Conservation (phyloP, 2,797 vertebrate species). For the Luscinia megarhynchos region DNA sequence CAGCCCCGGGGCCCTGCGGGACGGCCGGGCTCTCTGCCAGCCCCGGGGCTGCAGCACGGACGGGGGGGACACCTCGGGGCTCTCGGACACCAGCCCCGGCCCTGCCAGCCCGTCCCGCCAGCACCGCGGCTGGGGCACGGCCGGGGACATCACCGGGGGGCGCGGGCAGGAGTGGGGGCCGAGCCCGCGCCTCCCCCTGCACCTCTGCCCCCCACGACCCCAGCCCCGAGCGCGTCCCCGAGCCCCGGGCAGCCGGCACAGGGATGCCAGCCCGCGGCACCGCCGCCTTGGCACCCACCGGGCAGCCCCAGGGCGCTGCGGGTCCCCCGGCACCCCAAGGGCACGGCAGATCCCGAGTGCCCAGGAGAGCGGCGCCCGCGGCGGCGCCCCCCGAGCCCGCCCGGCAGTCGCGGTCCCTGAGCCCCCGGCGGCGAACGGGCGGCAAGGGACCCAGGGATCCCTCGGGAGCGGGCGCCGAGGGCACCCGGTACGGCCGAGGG, state of each 20-base stretch:
- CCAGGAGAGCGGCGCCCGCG: neutral
- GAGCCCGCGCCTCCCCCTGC: conserved; percentile 5
- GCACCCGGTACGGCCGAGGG: conserved; percentile 78
- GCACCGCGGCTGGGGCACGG: neutral
- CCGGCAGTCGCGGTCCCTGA: conserved; percentile 9
- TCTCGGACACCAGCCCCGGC: conserved; percentile 28
- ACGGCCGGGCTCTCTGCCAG: neutral
- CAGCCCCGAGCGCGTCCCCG: conserved; percentile 67
- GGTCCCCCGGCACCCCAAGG: neutral
- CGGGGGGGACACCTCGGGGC: neutral
- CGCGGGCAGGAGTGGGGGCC: neutral
- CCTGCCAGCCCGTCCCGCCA: neutral
- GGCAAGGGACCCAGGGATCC: neutral
- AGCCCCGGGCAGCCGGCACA: conserved; percentile 19
- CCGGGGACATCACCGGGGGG: accelerated
- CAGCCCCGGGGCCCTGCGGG: neutral
- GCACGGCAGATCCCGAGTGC: neutral
- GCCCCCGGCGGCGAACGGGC: neutral
- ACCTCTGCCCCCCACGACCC: neutral
- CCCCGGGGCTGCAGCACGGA: neutral
- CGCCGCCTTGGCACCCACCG: neutral
- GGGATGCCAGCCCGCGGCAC: neutral
- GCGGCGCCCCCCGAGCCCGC: neutral
- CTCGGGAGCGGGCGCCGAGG: neutral
- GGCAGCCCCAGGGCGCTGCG: neutral